Conservation (phyloP, 1,140 invertebrate genomes). For the Conopomorpha cramerella region DNA sequence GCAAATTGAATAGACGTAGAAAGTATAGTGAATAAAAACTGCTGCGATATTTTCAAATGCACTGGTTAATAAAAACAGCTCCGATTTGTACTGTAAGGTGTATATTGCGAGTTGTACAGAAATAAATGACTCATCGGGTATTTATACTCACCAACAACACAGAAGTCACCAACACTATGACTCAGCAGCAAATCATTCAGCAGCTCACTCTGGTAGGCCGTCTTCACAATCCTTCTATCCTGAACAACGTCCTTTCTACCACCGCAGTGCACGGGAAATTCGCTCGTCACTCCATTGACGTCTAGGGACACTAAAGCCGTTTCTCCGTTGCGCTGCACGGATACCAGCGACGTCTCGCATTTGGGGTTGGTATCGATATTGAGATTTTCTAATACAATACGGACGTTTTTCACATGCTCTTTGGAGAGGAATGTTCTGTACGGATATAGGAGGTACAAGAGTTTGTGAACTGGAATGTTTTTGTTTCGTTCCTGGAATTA, state of each 20-base stretch:
- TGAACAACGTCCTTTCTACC: constrained; percentile 11
- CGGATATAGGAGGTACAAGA: constrained; percentile 82
- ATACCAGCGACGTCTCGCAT: constrained; percentile 22
- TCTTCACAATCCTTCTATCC: constrained; percentile 65
- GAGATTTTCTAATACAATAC: constrained; percentile 69
- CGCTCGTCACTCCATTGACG: constrained; percentile 25
- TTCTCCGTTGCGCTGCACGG: constrained; percentile 26
- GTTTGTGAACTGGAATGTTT: constrained; percentile 64
- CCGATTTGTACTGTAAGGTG: no score
- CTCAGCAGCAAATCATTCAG: constrained; percentile 78
- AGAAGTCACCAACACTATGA: constrained; percentile 81
- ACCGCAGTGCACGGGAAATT: constrained; percentile 49
- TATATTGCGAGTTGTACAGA: no score
- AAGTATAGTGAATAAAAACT: no score
- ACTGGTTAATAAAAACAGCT: no score
- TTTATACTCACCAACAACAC: constrained; percentile 71
- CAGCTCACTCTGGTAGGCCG: constrained; percentile 80
- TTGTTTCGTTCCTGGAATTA: constrained; percentile 72
- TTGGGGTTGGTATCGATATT: constrained; percentile 43
- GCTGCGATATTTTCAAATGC: no score
- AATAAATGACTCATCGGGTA: no score
- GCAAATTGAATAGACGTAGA: no score
- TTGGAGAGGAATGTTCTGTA: constrained; percentile 76
- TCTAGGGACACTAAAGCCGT: constrained; percentile 29
- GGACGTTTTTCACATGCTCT: constrained; percentile 73